phyloP scores from a whole-genome alignment of 2,113 vertebrate genomes.

The Dryoscopus gambensis region DNA sequence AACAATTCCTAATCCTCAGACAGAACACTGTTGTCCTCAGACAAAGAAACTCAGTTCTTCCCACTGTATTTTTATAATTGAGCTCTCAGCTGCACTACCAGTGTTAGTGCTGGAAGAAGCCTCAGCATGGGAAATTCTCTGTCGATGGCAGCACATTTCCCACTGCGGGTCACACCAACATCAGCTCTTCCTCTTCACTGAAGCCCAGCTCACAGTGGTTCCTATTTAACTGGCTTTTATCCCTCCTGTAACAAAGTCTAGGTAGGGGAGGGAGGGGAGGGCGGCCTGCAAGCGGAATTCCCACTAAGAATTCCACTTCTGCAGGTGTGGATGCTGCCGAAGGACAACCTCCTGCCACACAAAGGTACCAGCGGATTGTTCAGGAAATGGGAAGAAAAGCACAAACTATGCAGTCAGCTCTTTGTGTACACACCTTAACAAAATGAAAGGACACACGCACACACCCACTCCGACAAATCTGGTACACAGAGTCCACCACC shows the following conservation, averaged over 20 bases:
- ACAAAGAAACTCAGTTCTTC: not conserved
- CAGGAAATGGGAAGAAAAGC: not conserved
- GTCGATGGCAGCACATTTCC: not conserved
- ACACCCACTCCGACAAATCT: not conserved
- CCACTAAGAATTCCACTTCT: not conserved
- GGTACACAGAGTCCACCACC: not conserved
- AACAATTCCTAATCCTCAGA: not conserved
- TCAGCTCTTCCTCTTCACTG: not conserved
- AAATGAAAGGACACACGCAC: not conserved
- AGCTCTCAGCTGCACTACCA: not conserved
- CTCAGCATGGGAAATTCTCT: not conserved
- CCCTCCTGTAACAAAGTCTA: not conserved
- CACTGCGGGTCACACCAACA: not conserved
- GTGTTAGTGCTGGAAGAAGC: not conserved
- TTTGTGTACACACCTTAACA: not conserved
- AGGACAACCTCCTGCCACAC: not conserved
- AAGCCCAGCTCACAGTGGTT: not conserved
- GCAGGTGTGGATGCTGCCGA: not conserved
- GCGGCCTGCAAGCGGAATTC: fast-evolving
- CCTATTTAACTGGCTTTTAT: not conserved
- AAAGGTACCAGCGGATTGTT: not conserved
- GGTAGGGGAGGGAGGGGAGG: fast-evolving
- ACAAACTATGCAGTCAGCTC: not conserved
- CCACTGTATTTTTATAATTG: not conserved
- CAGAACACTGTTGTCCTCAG: not conserved